Percentiles rank a stretch among this genome's conserved stretches.
These are phyloP conservation scores for Ctenomys sociabilis DNA, from an alignment of 2,113 vertebrate species.

Conservation along the genomic window DNA sequence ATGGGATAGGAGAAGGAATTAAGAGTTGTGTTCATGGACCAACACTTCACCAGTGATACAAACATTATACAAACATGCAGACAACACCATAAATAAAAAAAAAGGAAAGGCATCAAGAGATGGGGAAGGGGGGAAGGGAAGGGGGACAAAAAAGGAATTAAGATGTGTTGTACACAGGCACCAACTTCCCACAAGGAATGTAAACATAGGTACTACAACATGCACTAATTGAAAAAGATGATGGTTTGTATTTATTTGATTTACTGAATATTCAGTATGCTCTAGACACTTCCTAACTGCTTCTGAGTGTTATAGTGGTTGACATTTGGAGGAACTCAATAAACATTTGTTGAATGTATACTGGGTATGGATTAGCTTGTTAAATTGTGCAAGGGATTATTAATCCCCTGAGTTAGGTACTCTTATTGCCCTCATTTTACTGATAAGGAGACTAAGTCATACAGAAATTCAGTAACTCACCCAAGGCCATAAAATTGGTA, in stretches of 20 bases:
- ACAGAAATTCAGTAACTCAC: constrained; percentile 32
- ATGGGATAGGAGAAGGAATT: neutral
- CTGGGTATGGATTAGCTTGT: neutral
- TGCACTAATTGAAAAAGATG: neutral
- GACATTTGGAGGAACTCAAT: neutral
- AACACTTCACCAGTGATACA: neutral
- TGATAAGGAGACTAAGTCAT: constrained; percentile 29
- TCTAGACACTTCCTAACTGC: neutral
- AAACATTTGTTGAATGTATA: neutral
- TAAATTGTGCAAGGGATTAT: neutral
- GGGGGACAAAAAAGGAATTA: neutral
- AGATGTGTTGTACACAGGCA: neutral
- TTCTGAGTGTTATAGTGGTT: neutral
- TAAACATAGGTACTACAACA: neutral
- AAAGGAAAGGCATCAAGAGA: neutral
- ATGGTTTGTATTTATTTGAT: neutral
- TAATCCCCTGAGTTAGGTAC: neutral
- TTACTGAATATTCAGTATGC: neutral
- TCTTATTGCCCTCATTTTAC: constrained; percentile 14
- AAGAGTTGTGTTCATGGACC: neutral
- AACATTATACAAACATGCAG: neutral
- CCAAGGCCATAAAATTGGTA: neutral
- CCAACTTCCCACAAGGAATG: neutral
- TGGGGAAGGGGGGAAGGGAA: neutral
- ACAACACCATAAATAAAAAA: neutral